Evolutionary conservation across 2,888 invertebrate genomes (phyloP).

Genomic region (Netelia melanura): DNA sequence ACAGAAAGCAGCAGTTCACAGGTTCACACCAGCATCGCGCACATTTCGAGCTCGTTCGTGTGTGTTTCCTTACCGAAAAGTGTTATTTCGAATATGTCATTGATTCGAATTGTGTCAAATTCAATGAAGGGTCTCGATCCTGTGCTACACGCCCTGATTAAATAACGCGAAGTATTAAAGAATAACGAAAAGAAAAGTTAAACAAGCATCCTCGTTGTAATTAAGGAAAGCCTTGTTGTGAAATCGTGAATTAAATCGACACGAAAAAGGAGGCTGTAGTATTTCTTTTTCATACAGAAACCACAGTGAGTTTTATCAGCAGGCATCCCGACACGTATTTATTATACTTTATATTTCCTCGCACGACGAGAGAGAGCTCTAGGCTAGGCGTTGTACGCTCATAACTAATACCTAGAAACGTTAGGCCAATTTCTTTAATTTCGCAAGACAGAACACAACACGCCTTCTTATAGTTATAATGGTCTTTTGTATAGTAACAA

Average conservation of each 20-base stretch:
- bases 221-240: background rate
- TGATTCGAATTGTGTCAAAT: conserved; percentile 74
- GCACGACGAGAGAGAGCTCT: background rate
- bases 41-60: conserved; percentile 12
- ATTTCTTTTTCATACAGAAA: background rate
- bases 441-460: too few species aligned
- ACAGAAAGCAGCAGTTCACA: conserved; percentile 39
- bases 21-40: conserved; percentile 41
- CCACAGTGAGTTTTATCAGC: conserved; percentile 23
- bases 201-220: background rate
- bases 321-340: background rate
- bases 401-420: too few species aligned
- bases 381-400: too few species aligned
- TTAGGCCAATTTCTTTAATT: too few species aligned
- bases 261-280: background rate
- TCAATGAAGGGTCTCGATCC: conserved; percentile 69
- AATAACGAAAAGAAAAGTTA: background rate
- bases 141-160: conserved; percentile 75
- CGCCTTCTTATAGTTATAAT: too few species aligned
- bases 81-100: conserved; percentile 66
- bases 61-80: conserved; percentile 35
- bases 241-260: background rate
- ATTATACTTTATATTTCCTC: background rate
- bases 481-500: too few species aligned
- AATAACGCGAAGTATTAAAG: conserved; percentile 76